These are phyloP conservation scores for Cotesia typhae DNA, from an alignment of 1,140 invertebrate genomes.

Conservation along the genomic window DNA sequence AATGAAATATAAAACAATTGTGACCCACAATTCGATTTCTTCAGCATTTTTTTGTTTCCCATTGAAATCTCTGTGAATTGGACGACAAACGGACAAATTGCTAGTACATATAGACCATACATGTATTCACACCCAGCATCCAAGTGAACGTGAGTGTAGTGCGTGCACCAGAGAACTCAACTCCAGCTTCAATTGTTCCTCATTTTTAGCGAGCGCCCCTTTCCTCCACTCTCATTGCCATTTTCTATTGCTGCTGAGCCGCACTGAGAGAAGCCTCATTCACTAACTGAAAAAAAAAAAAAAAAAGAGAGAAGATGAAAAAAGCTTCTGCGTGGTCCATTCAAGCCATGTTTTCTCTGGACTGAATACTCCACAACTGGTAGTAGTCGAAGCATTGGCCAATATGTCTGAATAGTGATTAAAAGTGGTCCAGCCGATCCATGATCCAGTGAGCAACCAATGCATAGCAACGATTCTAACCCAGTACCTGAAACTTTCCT, in stretches of 20 bases:
- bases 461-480: constrained; percentile 37
- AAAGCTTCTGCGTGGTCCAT: constrained; percentile 42
- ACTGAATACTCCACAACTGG: constrained; percentile 22
- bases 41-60: neutral
- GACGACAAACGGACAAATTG: constrained; percentile 21
- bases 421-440: constrained; percentile 46
- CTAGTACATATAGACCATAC: constrained; percentile 4
- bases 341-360: constrained; percentile 48
- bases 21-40: constrained; percentile 16
- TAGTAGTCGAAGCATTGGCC: constrained; percentile 37
- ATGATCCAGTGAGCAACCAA: constrained; percentile 35
- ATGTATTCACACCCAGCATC: constrained; percentile 1
- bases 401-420: constrained; percentile 52
- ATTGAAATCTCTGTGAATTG: constrained; percentile 2
- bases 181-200: constrained; percentile 16
- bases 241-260: constrained; percentile 1
- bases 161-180: constrained; percentile 9
- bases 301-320: neutral
- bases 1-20: neutral
- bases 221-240: neutral
- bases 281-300: constrained; percentile 2
- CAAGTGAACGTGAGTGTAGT: constrained; percentile 8
- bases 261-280: neutral
- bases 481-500: constrained; percentile 24
- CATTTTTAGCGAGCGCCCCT: neutral